Conservation (phyloP, 2,113 vertebrate species). For the Larimichthys polyactis region DNA sequence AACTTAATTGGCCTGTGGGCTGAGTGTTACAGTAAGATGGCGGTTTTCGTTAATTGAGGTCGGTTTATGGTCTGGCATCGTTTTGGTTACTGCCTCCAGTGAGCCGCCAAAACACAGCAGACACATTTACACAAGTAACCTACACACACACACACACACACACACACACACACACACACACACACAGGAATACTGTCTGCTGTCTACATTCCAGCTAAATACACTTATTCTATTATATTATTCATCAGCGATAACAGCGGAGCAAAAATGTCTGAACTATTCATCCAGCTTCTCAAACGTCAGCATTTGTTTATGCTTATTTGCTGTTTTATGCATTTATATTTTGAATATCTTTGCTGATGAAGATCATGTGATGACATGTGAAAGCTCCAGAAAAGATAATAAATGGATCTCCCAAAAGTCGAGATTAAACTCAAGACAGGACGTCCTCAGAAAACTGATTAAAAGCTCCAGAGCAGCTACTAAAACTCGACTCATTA, state of each 20-base stretch:
- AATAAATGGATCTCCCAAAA: not conserved
- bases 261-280: not conserved
- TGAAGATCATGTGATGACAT: not conserved
- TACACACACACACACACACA: not conserved
- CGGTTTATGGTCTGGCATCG: conserved; percentile 54
- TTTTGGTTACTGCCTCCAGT: conserved; percentile 52
- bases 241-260: not conserved
- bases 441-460: not conserved
- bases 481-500: too few species aligned
- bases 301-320: not conserved
- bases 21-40: conserved; percentile 59
- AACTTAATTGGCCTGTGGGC: conserved; percentile 49
- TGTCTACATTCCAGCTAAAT: not conserved
- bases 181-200: too few species aligned
- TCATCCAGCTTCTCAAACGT: not conserved
- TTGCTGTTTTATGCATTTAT: not conserved
- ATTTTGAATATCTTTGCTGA: not conserved
- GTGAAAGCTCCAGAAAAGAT: not conserved
- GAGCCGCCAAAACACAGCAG: conserved; percentile 41
- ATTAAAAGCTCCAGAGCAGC: not conserved
- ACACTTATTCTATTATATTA: not conserved
- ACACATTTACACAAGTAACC: not conserved
- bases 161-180: too few species aligned
- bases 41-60: conserved; percentile 54
- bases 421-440: not conserved